Percentiles rank a stretch among this genome's conserved stretches.
Conservation (phyloP, 2,113 vertebrate genomes). For the Scytalopus superciliaris region DNA sequence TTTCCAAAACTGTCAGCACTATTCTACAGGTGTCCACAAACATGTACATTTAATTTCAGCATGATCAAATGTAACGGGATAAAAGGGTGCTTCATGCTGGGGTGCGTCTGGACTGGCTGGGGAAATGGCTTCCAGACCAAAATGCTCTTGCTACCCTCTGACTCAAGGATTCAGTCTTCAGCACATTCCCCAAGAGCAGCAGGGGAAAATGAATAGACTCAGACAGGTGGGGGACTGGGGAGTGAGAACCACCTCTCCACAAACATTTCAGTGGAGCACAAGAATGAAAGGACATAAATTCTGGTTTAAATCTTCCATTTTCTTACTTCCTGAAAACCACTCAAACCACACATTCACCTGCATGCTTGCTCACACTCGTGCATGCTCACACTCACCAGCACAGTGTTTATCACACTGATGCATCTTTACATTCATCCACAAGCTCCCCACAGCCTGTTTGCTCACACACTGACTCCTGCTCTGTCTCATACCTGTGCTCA, state of each 20-base stretch:
- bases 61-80: not conserved
- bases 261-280: not conserved
- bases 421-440: not conserved
- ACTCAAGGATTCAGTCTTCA: not conserved
- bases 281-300: not conserved
- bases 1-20: not conserved
- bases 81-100: not conserved
- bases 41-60: not conserved
- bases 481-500: accelerated
- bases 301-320: not conserved
- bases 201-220: not conserved
- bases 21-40: not conserved
- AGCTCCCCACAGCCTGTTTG: accelerated
- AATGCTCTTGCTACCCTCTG: not conserved
- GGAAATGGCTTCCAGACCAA: not conserved
- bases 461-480: not conserved
- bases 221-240: not conserved
- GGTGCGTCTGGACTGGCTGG: not conserved
- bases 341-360: not conserved
- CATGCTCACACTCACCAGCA: not conserved
- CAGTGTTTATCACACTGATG: too few relatives aligned
- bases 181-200: not conserved
- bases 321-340: not conserved
- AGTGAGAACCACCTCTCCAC: not conserved
- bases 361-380: accelerated